Evolutionary conservation across 64 coral and sea anemone species (phyloP), one percentile per base, ranked within the genome.

Genomic region (Dendrophyllia cribrosa): DNA sequence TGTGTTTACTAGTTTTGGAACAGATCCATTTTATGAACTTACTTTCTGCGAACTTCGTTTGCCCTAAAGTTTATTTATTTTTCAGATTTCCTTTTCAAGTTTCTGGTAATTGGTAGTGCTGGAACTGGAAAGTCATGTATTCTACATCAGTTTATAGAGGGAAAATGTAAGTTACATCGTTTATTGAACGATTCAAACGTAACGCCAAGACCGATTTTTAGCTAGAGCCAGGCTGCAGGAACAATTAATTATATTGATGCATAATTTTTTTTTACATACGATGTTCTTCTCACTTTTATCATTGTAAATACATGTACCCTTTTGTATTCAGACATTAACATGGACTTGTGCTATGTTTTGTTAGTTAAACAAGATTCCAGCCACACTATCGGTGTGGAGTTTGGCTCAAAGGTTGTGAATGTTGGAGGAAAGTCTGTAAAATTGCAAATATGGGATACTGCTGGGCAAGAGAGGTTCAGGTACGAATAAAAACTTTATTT

Each of bases 11-110:
- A 20, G 5, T 8, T 67, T 7, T 70, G 16, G 11, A 52, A n/a
- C 43, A 23, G 65, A 70, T 64, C 7, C 45, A 56, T 56, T 55
- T 56, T 56, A 56, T 56, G 5, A 34, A 43, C 12, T 85, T 22
- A 23, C 63, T 51, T 26, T 86, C 8, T 65, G 3, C 51, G 52
- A 86, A 12, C 16, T 11, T 70, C 51, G 43, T 48, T 49, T 72
- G 7, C n/a, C 9, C 6, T 58, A 52, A 61, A 19, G 4, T 26
- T 58, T 13, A 7, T 25, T 25, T 15, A 55, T 49, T 90, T 90
- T 86, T 13, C 58, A 99, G 97, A 99, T 95, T 99, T 99, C 72
- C 97, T 99, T 74, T 99, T 99, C 91, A 99, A 99, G 83, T 99
- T 99, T 79, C 76, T 99, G 43, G 97, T 99, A 59, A 99, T 99